Conservation (phyloP, 1,140 invertebrate species). For the Drosophila nasuta region DNA sequence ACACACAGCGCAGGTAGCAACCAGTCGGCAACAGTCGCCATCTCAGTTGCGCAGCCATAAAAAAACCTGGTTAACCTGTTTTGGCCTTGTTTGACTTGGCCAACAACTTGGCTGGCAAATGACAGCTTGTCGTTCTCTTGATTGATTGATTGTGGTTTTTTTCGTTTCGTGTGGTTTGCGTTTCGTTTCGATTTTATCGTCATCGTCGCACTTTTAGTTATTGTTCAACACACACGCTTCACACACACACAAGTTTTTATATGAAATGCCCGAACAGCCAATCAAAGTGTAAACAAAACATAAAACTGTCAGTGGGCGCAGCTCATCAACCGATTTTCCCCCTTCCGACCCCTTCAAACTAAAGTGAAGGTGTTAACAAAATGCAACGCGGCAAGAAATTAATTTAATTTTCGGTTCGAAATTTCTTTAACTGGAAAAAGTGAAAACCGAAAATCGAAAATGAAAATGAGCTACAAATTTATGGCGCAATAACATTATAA, state of each 20-base stretch:
- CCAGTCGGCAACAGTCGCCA: background rate
- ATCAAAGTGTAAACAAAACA: slow-evolving; percentile 83
- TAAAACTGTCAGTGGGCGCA: slow-evolving; percentile 83
- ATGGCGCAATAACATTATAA: slow-evolving; percentile 52
- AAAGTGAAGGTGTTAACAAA: slow-evolving; percentile 77
- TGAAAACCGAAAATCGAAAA: background rate
- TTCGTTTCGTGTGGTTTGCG: slow-evolving; percentile 6
- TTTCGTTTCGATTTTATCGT: slow-evolving; percentile 6
- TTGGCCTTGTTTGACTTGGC: slow-evolving; percentile 6
- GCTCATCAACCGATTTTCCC: slow-evolving; percentile 56
- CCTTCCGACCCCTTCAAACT: slow-evolving; percentile 21
- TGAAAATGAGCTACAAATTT: slow-evolving; percentile 57
- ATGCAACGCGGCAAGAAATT: slow-evolving; percentile 43
- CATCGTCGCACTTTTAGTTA: slow-evolving; percentile 3
- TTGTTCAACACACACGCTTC: slow-evolving; percentile 14
- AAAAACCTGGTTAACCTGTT: slow-evolving; percentile 21
- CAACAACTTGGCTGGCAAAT: no score
- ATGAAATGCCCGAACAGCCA: slow-evolving; percentile 36
- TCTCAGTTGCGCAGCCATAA: slow-evolving; percentile 18
- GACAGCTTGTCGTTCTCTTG: background rate
- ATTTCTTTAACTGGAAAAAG: slow-evolving; percentile 14
- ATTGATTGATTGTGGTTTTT: slow-evolving; percentile 43
- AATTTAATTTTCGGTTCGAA: slow-evolving; percentile 23
- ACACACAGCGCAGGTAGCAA: slow-evolving; percentile 66
- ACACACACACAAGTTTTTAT: background rate